Percentiles rank a stretch among this genome's conserved stretches.
These are phyloP conservation scores for Lacanobia oleracea DNA, from an alignment of 2,888 invertebrate species.

Conservation along the genomic window DNA sequence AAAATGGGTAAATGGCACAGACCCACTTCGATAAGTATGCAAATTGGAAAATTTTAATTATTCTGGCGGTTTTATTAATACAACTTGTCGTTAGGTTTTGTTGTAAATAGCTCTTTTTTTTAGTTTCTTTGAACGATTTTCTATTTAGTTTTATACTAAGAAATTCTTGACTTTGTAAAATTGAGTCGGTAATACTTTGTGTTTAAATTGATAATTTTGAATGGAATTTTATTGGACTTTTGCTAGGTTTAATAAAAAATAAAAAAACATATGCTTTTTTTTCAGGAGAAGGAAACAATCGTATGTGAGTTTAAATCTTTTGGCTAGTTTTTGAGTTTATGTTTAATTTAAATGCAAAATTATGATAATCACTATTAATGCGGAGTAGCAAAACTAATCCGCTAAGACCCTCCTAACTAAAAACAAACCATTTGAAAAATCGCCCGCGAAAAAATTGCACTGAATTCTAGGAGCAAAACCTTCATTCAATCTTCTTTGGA, in stretches of 20 bases:
- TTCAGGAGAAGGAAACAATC: too few relatives aligned
- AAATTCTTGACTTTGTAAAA: background rate
- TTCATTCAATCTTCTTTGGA: constrained; percentile 31
- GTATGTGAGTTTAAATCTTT: too few relatives aligned
- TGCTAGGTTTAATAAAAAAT: background rate
- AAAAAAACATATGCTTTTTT: too few relatives aligned
- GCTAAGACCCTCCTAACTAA: background rate
- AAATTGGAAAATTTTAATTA: constrained; percentile 56
- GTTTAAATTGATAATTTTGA: background rate
- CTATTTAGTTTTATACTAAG: background rate
- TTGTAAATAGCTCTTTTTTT: constrained; percentile 7
- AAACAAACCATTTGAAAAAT: background rate
- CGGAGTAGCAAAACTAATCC: too few relatives aligned
- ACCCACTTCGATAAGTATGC: constrained; percentile 65
- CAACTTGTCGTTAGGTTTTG: background rate
- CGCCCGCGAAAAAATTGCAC: background rate
- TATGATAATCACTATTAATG: too few relatives aligned
- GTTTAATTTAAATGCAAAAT: too few relatives aligned
- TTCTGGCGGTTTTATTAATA: constrained; percentile 35
- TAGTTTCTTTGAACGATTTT: background rate
- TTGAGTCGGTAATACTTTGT: background rate
- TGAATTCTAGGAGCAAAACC: background rate
- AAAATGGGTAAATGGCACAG: constrained; percentile 32
- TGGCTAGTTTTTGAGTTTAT: too few relatives aligned
- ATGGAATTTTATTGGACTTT: background rate